Base-by-base conservation (phyloP, 2,113 vertebrate genomes). In the Rhynchomys soricoides region DNA sequence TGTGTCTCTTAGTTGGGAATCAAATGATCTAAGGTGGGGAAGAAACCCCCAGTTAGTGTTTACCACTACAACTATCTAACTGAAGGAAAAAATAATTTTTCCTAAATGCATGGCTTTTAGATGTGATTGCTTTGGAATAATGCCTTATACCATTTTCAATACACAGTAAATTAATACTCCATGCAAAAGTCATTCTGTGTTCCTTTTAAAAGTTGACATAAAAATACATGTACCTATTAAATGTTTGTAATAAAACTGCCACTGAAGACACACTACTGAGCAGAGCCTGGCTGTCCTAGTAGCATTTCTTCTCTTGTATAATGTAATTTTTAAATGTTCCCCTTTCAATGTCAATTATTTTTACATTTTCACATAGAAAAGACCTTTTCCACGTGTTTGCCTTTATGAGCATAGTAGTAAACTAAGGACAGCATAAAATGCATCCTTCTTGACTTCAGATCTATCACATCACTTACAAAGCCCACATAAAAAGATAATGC, bases 371-470 rank as follows among this genome's bases (percentile, higher is more conserved):
- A 79, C 62, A 74, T 94, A 94, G 64, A 85, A 86, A 92, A 62
- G 64, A 34, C 52, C n/a, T 64, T 90, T 90, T 86, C 79, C 55
- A 94, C 70, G 59, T 55, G 92, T 90, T 78, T 94, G 74, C 40
- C 55, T 95, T n/a, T 34, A 87, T 90, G 66, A 96, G 91, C 75
- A 94, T 3, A 93, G 43, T 62, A 17, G 48, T 74, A 86, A 92
- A 95, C 82, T 95, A 93, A 94, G 96, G 92, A 86, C 43, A 82
- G 73, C 59, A 77, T 85, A 86, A 89, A 96, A 85, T 91, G 43
- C 82, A 93, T 92, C 73, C 1, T 79, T 88, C 79, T 91, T 43
- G 86, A 73, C 45, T 57, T 94, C 59, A 81, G 21, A 81, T 71
- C n/a, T 73, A 57, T 45, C 50, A 79, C 8, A 55, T 45, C 15